A percentile compares a stretch with the other conserved stretches of the same genome.
These are phyloP conservation scores for Ichneumoninae sp. DNA, from an alignment of 2,888 invertebrate genomes.

Conservation along the genomic window DNA sequence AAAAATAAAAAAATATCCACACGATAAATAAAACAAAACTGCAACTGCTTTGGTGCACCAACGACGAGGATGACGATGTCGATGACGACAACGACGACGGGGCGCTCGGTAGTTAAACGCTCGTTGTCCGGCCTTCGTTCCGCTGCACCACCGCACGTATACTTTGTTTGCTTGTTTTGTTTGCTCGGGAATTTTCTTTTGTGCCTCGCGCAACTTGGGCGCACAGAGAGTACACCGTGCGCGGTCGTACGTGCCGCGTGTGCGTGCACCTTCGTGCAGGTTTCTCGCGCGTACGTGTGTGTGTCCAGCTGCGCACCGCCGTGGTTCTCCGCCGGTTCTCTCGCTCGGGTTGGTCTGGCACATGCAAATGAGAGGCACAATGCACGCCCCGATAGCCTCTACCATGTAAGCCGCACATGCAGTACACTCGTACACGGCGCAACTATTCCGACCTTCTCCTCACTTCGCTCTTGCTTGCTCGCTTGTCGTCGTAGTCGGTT, in stretches of 20 bases:
- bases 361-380: constrained; percentile 78
- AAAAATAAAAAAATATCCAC: neutral
- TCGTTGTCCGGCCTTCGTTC: constrained; percentile 2
- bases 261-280: constrained; percentile 23
- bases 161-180: constrained; percentile 77
- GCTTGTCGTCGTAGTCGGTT: constrained; percentile 50
- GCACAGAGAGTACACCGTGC: constrained; percentile 13
- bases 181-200: constrained; percentile 78
- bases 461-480: constrained; percentile 44
- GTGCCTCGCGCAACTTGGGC: constrained; percentile 59
- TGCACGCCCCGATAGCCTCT: constrained; percentile 72
- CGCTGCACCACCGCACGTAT: constrained; percentile 1
- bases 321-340: constrained; percentile 42
- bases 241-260: constrained; percentile 15
- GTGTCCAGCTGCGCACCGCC: constrained; percentile 78
- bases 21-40: constrained; percentile 39
- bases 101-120: constrained; percentile 18
- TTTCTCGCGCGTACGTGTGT: constrained; percentile 64
- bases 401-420: constrained; percentile 33
- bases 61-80: constrained; percentile 15
- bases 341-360: constrained; percentile 59
- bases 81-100: constrained; percentile 33
- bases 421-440: constrained; percentile 18
- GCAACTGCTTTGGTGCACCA: constrained; percentile 60
- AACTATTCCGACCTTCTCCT: constrained; percentile 38